Base-by-base conservation (phyloP, 2,797 vertebrate genomes). In the Ispidina picta region DNA sequence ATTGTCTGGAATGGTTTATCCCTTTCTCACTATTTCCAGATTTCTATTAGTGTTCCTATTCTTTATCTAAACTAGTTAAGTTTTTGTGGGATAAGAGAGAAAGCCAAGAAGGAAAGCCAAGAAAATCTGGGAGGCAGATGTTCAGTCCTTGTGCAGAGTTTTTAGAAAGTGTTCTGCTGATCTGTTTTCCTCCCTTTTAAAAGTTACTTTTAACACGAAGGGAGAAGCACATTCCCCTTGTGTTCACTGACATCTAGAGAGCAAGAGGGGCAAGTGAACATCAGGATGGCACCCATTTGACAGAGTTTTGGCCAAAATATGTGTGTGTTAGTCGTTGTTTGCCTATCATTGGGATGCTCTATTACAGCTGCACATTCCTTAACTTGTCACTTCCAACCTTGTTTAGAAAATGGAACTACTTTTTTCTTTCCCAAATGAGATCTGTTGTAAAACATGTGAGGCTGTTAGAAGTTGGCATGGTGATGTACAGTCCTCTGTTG, bases 231-330 rank as follows among this genome's bases (percentile, higher is more conserved):
- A 0, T 78, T 39, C 3, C 21, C 15, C 58, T 51, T 29, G 5
- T 51, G 25, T 51, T 51, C 0, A 0, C 28, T 25, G 43, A 39
- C 1, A 1, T 29, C 13, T 35, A 23, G 46, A 19, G 75, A 10
- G 22, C 49, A 54, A 35, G 15, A 26, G 25, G 43, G 43, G 28
- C 17, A 35, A n/a, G 35, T 12, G 64, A 39, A 22, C 12, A 6
- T 39, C 33, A 12, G 62, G 48, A 6, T 44, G 19, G 37, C 33
- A 51, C 18, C 37, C 21, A 26, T 4, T 17, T 21, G 66, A 21
- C 41, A 19, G 62, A 20, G 9, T 14, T 25, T 37, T n/a, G 63
- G 12, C 39, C n/a, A 55, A 29, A 66, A 35, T 19, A 25, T 0
- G 0, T 26, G n/a, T 46, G 6, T 31, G 17, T 76, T 62, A 29